Base-by-base conservation (phyloP, 2,113 vertebrate species). In the Nycticebus coucang region DNA sequence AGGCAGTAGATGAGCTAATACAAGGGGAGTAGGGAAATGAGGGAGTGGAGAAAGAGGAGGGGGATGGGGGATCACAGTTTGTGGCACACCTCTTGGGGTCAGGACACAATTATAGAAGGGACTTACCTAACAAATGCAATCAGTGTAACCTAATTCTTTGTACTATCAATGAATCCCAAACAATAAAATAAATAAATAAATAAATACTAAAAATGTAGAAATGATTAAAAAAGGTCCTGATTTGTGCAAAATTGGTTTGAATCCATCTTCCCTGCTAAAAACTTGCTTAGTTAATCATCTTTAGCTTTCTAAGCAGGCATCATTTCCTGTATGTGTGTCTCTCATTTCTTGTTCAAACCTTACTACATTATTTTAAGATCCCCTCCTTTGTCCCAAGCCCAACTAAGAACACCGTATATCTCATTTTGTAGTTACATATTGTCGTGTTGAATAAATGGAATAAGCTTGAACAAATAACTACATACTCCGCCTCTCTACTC, bases 321-420 rank as follows among this genome's bases (percentile, higher is more conserved):
- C 18, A 50, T 91, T 86, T 82, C 53, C 53, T 83, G 69, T 41
- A 71, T 37, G n/a, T 66, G 22, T 83, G 12, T 12, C n/a, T 84
- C 72, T 87, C 84, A 26, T 74, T 79, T 55, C 37, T 92, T 94
- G 28, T 80, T 62, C 50, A 91, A 86, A 86, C 89, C 24, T 89
- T 60, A 88, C 26, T 35, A 33, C 5, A 28, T n/a, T 78, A n/a
- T 64, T 84, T 91, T 84, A 83, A 84, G 64, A 83, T 37, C 59
- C 21, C 35, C 41, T 69, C 59, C 53, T 4, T 77, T 95, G 9
- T 79, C 82, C 69, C 68, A 92, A 92, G 62, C 28, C 71, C 77
- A 68, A 2, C 18, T 45, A 90, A 71, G 24, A 89, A 57, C 10
- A 75, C 45, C 92, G 30, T 35, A 89, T 7, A 94, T 55, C 24